phyloP scores from a whole-genome alignment of 2,797 vertebrate species.

The Hozukius guyotensis region DNA sequence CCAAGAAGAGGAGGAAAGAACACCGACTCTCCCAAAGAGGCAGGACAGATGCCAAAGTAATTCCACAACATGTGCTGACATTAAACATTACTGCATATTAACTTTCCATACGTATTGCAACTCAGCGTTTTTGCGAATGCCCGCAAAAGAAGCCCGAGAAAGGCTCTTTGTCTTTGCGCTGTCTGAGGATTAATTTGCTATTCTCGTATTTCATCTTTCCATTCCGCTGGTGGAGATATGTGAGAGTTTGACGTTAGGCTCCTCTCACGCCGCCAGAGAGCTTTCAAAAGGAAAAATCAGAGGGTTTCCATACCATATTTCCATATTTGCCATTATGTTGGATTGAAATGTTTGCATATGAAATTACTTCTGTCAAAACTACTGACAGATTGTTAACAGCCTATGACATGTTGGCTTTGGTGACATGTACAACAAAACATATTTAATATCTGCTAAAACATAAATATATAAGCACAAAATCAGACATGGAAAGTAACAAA shows the following conservation, averaged over 20 bases:
- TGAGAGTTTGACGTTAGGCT: conserved; percentile 64
- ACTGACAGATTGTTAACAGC: conserved; percentile 40
- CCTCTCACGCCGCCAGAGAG: conserved; percentile 48
- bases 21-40: conserved; percentile 80
- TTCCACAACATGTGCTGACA: conserved; percentile 88
- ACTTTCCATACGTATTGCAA: conserved; percentile 87
- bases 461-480: conserved; percentile 2
- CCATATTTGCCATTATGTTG: conserved; percentile 58
- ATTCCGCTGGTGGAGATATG: conserved; percentile 79
- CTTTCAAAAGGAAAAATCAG: conserved; percentile 53
- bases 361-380: conserved; percentile 49
- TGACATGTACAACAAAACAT: conserved; percentile 12
- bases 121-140: conserved; percentile 79
- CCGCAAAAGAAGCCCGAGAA: conserved; percentile 80
- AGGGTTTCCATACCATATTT: conserved; percentile 72
- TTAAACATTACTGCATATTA: conserved; percentile 86
- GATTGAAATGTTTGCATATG: conserved; percentile 47
- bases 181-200: conserved; percentile 82
- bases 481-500: not conserved
- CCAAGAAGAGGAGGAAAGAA: conserved; percentile 75
- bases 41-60: conserved; percentile 85
- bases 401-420: conserved; percentile 7
- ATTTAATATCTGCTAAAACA: conserved; percentile 17
- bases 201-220: conserved; percentile 87
- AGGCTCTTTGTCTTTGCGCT: conserved; percentile 85